Percentiles rank a stretch among this genome's conserved stretches.
These are phyloP conservation scores for Clarias platycephalus DNA, from an alignment of 2,797 vertebrate species.

Conservation along the genomic window DNA sequence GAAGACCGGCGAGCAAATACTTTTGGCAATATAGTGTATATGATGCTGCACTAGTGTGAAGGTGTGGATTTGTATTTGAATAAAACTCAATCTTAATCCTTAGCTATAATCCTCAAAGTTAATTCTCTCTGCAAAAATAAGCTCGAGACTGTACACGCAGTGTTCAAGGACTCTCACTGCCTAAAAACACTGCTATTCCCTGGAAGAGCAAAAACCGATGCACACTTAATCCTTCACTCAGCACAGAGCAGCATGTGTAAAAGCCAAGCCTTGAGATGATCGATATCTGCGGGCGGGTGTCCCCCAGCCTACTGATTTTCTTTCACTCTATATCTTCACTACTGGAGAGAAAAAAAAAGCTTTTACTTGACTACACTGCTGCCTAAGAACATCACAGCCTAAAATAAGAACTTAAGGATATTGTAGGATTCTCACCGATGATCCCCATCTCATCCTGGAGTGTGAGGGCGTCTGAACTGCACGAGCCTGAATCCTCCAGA, in stretches of 20 bases:
- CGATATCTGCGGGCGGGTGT: not conserved
- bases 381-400: not conserved
- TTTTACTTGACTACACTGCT: not conserved
- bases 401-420: not conserved
- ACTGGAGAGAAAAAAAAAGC: not conserved
- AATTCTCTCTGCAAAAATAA: not conserved
- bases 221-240: not conserved
- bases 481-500: slow-evolving; percentile 68
- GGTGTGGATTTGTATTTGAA: not conserved
- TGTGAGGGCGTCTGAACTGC: slow-evolving; percentile 70
- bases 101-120: not conserved
- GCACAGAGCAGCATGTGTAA: slow-evolving; percentile 1
- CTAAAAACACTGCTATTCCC: not conserved
- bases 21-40: no score
- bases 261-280: slow-evolving; percentile 3
- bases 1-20: no score
- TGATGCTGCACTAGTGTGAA: not conserved
- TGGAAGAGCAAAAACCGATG: not conserved
- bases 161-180: not conserved
- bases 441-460: slow-evolving; percentile 70
- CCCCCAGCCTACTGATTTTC: slow-evolving; percentile 6
- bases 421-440: slow-evolving; percentile 66
- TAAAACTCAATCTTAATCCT: not conserved
- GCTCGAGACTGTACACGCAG: not conserved
- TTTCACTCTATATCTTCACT: not conserved